Base-by-base conservation (phyloP, 2,888 invertebrate species). In the Cyrtodaria siliqua region DNA sequence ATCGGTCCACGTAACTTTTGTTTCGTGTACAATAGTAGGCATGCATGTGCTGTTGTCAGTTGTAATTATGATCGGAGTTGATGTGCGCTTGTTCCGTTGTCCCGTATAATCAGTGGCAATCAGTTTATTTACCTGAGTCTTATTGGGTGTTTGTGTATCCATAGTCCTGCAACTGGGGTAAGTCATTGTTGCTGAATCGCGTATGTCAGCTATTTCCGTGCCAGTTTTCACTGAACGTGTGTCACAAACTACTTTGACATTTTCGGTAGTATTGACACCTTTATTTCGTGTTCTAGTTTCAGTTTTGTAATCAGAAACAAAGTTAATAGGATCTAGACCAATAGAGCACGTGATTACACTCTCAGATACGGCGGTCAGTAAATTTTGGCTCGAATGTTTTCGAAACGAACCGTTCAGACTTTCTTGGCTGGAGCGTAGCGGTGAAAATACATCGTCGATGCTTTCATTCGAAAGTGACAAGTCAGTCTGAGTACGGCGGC, bases 1-100 rank as follows among this genome's bases (percentile, higher is more conserved):
- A 18, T 89, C 89, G 12, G 88, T 88, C 87, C 86, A 88, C 16
- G 88, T 88, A 8, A 72, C 74, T 67, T 83, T 82, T 53, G 50
- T 79, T 59, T 85, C 86, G 4, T 69, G 79, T 27, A 72, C 74
- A 23, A 87, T 59, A 1, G 80, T 56, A 2, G 86, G 85, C 83
- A 87, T 88, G 55, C 70, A 77, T 6, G 89, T 88, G 44, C 84
- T 83, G 38, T 71, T 83, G 64, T 89, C 87, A 23, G 79, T 77
- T 18, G 76, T 68, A 24, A 77, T 75, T 44, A 87, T 62, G 47
- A 67, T 75, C 27, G 80, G 82, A 1, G 87, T 88, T 4, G 82
- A 77, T 23, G 86, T 87, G 20, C 82, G 69, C 80, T 88, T 86
- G 42, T 84, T 83, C 49, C 72, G 57, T 53, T 87, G 86, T 18